Evolutionary conservation across 2,113 vertebrate genomes (phyloP).

Genomic region (Cyprinus carpio): DNA sequence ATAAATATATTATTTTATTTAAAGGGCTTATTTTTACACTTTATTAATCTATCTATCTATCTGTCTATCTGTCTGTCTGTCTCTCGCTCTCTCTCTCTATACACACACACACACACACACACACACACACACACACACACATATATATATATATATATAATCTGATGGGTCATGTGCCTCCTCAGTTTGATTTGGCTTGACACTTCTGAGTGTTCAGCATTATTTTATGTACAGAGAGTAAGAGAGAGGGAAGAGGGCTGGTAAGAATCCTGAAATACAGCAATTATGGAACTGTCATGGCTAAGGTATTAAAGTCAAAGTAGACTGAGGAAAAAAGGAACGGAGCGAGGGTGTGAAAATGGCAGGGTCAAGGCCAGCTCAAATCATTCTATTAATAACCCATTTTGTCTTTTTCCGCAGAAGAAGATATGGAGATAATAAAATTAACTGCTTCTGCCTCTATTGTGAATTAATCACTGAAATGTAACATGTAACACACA

Average conservation of each 20-base stretch:
- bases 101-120: no score
- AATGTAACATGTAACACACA: not conserved
- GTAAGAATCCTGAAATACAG: slow-evolving; percentile 4
- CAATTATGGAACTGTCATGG: slow-evolving; percentile 49
- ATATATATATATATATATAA: not conserved
- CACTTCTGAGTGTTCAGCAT: slow-evolving; percentile 16
- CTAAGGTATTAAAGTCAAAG: slow-evolving; percentile 31
- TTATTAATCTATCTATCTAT: no score
- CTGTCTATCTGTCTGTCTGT: no score
- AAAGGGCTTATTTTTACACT: no score
- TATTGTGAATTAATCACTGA: not conserved
- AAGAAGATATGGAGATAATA: not conserved
- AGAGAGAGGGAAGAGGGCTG: not conserved
- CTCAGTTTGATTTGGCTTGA: not conserved
- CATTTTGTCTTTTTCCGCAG: not conserved
- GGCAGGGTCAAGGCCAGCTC: slow-evolving; percentile 14
- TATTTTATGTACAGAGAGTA: not conserved
- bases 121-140: no score
- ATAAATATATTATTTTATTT: no score
- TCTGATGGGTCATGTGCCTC: not conserved
- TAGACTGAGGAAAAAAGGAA: not conserved
- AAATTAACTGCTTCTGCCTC: not conserved
- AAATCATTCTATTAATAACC: slow-evolving; percentile 25
- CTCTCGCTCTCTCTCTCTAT: no score
- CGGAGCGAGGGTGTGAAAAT: not conserved